A percentile compares a stretch with the other conserved stretches of the same genome.
phyloP scores from a whole-genome alignment of 2,113 vertebrate genomes.

The Lathamus discolor region DNA sequence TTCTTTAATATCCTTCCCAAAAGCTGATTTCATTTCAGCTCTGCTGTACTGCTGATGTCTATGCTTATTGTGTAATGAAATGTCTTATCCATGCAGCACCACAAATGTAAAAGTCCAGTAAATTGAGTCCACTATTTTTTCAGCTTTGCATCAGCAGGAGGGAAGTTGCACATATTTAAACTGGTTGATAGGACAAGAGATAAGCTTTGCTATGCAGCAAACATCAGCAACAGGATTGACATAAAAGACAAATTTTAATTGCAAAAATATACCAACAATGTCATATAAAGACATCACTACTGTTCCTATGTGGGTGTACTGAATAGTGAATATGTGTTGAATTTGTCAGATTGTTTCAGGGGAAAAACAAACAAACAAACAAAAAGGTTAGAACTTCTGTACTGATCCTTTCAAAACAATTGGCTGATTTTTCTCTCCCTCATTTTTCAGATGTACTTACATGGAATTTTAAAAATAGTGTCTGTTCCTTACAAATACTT shows the following conservation, averaged over 20 bases:
- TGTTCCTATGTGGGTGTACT: not conserved
- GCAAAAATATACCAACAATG: not conserved
- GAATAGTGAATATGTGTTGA: not conserved
- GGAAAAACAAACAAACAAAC: not conserved
- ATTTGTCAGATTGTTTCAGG: not conserved
- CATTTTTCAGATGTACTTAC: not conserved
- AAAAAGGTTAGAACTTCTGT: not conserved
- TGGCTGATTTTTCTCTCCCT: not conserved
- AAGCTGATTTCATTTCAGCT: not conserved
- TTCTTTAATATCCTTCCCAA: not conserved
- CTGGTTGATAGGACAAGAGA: not conserved
- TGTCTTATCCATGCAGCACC: not conserved
- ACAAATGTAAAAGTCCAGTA: not conserved
- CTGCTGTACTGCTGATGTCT: not conserved
- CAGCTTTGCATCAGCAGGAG: not conserved
- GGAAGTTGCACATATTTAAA: not conserved
- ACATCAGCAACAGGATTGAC: not conserved
- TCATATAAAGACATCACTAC: not conserved
- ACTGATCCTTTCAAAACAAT: not conserved
- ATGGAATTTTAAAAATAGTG: not conserved
- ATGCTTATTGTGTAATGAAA: not conserved
- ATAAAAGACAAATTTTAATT: slow-evolving; percentile 15
- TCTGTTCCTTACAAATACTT: not conserved
- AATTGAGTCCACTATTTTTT: not conserved
- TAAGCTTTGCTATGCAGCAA: not conserved